These are phyloP conservation scores for Drosophila gaucha DNA, from an alignment of 2,888 invertebrate species.

Conservation along the genomic window DNA sequence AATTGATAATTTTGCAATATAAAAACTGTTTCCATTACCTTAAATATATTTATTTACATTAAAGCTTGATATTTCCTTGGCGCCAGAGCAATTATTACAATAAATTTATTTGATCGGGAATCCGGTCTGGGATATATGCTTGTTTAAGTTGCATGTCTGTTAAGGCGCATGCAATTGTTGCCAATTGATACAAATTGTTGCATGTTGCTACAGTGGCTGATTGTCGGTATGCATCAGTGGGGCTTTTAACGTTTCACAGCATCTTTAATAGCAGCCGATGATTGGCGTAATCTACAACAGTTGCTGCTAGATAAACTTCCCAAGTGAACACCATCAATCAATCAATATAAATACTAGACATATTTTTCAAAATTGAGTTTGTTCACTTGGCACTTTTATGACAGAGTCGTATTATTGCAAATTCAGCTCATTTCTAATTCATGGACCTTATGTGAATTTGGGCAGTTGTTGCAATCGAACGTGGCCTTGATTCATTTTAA, in stretches of 20 bases:
- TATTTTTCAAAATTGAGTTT: not conserved
- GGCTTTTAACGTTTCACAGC: slow-evolving; percentile 7
- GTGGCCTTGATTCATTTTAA: slow-evolving; percentile 39
- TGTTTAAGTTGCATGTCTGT: slow-evolving; percentile 40
- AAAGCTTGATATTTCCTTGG: slow-evolving; percentile 17
- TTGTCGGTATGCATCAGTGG: slow-evolving; percentile 19
- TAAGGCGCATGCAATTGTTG: slow-evolving; percentile 60
- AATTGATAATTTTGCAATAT: not conserved
- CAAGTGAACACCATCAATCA: not conserved
- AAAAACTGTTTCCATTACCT: not conserved
- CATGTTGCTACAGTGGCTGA: slow-evolving; percentile 47
- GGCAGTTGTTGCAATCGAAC: slow-evolving; percentile 24
- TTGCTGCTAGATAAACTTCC: slow-evolving; percentile 2
- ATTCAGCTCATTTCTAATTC: slow-evolving; percentile 33
- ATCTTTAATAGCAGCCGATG: slow-evolving; percentile 10
- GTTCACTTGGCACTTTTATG: not conserved
- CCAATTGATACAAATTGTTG: slow-evolving; percentile 68
- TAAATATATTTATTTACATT: slow-evolving; percentile 2
- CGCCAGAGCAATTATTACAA: slow-evolving; percentile 33
- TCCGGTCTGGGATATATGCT: slow-evolving; percentile 23
- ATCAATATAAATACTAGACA: not conserved
- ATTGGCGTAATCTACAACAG: slow-evolving; percentile 12
- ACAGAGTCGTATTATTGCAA: slow-evolving; percentile 5
- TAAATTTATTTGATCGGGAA: slow-evolving; percentile 2
- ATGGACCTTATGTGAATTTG: slow-evolving; percentile 47